A percentile compares a stretch with the other conserved stretches of the same genome.
phyloP scores from a whole-genome alignment of 2,797 vertebrate genomes.

The Manis crassicaudata region DNA sequence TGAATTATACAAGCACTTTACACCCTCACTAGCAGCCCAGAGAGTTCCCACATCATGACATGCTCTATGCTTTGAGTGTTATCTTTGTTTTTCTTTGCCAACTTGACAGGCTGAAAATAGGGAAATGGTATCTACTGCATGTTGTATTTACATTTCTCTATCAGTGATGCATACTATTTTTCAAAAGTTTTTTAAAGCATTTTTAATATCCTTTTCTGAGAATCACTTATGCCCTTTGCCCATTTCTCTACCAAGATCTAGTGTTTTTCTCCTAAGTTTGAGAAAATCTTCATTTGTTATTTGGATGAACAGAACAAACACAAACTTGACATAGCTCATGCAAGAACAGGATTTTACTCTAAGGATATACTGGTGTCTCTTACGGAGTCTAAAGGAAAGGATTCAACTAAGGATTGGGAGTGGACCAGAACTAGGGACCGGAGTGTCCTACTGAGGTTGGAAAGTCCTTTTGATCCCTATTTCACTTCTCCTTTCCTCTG shows the following conservation, averaged over 20 bases:
- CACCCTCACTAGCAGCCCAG: background rate
- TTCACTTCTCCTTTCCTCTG: background rate
- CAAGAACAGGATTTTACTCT: background rate
- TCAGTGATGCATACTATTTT: background rate
- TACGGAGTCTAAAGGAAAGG: background rate
- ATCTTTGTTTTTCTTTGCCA: background rate
- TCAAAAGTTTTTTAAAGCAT: background rate
- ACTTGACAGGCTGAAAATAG: background rate
- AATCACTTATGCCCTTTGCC: background rate
- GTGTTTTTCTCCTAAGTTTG: background rate
- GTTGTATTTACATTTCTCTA: background rate
- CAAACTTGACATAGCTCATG: background rate
- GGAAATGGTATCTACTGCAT: background rate
- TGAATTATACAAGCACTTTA: background rate
- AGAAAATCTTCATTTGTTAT: background rate
- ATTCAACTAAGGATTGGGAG: background rate
- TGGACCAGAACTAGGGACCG: background rate
- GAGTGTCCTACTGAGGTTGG: background rate
- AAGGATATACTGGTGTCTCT: background rate
- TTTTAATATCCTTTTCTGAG: background rate
- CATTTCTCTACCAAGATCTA: conserved; percentile 4
- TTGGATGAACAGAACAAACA: background rate
- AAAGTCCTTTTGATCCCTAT: background rate
- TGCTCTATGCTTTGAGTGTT: background rate
- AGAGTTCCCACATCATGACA: background rate